Conservation (phyloP, 2,888 invertebrate genomes). For the Lepidocyrtinus sp. region DNA sequence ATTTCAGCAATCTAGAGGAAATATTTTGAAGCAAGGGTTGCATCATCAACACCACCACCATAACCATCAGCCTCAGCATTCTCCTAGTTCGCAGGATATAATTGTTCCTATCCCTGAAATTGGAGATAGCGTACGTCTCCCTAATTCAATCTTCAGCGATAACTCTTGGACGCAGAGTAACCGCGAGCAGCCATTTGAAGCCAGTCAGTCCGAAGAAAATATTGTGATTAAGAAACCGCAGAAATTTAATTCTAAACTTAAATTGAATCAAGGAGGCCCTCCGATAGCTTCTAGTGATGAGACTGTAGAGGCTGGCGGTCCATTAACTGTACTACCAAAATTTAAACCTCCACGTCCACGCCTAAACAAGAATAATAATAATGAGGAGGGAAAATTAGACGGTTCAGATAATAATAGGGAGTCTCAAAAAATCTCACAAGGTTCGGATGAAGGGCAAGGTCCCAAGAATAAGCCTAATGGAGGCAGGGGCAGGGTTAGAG, state of each 20-base stretch:
- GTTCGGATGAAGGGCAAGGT: conserved; percentile 23
- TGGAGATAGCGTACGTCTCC: conserved; percentile 61
- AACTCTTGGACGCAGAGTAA: conserved; percentile 59
- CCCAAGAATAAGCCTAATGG: conserved; percentile 61
- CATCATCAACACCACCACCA: background rate
- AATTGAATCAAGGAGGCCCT: conserved; percentile 22
- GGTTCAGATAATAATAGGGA: conserved; percentile 33
- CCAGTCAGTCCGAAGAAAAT: conserved; percentile 66
- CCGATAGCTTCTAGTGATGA: conserved; percentile 31
- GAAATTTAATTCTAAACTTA: conserved; percentile 57
- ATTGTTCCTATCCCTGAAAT: conserved; percentile 65
- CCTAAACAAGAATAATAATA: conserved; percentile 34
- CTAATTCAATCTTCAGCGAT: conserved; percentile 60
- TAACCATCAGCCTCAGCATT: background rate
- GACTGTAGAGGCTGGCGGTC: conserved; percentile 30
- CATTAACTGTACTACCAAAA: conserved; percentile 48
- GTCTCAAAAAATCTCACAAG: conserved; percentile 15
- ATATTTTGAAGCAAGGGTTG: conserved; percentile 8
- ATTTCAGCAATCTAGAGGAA: conserved; percentile 44
- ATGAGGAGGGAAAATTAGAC: conserved; percentile 48
- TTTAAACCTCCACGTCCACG: conserved; percentile 38
- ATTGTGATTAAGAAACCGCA: conserved; percentile 65
- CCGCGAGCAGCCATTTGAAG: conserved; percentile 32
- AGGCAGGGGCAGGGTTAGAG: conserved; percentile 56
- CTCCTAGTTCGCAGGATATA: conserved; percentile 42